phyloP scores from a whole-genome alignment of 2,113 vertebrate species.

The Emydura subglobosa region DNA sequence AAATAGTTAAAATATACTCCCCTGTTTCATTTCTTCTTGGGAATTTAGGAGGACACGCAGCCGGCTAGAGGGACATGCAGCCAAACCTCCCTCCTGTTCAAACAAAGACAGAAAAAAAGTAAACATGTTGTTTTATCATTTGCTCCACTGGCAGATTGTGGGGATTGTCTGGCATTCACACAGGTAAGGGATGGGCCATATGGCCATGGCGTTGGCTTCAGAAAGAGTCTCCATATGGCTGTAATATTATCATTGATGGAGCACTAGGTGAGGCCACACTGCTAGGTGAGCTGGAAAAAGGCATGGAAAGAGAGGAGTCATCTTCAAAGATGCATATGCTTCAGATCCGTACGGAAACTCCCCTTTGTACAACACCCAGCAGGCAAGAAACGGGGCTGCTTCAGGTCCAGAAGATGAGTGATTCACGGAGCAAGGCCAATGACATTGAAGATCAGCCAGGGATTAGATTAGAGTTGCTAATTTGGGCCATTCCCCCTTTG shows the following conservation, averaged over 20 bases:
- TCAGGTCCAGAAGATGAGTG: background rate
- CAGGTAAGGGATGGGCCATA: background rate
- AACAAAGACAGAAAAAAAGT: background rate
- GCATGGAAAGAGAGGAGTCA: background rate
- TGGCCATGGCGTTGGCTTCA: background rate
- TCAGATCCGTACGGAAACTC: background rate
- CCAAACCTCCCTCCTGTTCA: background rate
- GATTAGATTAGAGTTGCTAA: background rate
- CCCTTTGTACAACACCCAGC: background rate
- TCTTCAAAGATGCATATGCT: background rate
- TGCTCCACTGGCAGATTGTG: background rate
- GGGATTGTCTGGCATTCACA: background rate
- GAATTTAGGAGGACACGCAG: background rate
- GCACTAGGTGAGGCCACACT: background rate
- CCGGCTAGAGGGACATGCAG: background rate
- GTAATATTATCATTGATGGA: background rate
- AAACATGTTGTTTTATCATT: fast-evolving
- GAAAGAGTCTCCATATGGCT: background rate
- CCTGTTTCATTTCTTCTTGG: fast-evolving
- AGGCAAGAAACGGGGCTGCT: background rate
- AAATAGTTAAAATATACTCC: background rate
- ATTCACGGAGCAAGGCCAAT: background rate
- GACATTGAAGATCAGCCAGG: background rate
- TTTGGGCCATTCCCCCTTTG: background rate
- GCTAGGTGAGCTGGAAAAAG: background rate